Percentiles rank a stretch among this genome's conserved stretches.
Evolutionary conservation across 1,140 invertebrate species (phyloP).

Genomic region (Stegodyphus mimosarum): DNA sequence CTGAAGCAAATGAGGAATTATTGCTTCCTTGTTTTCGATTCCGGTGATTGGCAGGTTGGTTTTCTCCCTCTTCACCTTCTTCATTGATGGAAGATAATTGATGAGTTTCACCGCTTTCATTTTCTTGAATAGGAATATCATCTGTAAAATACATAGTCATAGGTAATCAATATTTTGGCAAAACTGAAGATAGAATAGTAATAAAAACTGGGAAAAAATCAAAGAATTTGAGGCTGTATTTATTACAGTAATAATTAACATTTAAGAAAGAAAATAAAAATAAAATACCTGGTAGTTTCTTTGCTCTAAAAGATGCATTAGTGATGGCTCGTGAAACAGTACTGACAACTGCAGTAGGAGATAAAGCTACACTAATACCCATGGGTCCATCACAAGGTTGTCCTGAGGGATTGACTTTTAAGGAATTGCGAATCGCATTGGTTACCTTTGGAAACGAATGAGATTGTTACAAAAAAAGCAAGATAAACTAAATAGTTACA

Average conservation of each 20-base stretch:
- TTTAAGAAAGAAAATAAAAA: too few relatives aligned
- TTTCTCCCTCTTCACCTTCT: conserved; percentile 66
- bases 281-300: conserved; percentile 83
- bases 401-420: conserved; percentile 75
- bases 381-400: conserved; percentile 81
- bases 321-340: conserved; percentile 92
- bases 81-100: conserved; percentile 67
- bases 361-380: conserved; percentile 81
- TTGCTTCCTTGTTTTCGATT: conserved; percentile 41
- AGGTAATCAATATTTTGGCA: neutral
- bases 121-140: conserved; percentile 68
- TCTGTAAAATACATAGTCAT: conserved; percentile 63
- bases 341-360: conserved; percentile 79
- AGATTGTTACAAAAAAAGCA: too few relatives aligned
- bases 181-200: neutral
- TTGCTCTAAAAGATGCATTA: conserved; percentile 95
- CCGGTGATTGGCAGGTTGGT: conserved; percentile 31
- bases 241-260: too few relatives aligned
- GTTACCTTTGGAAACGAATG: conserved; percentile 71
- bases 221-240: too few relatives aligned
- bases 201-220: too few relatives aligned
- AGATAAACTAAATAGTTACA: too few relatives aligned
- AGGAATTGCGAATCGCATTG: conserved; percentile 87
- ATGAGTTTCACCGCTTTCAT: conserved; percentile 50
- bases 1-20: conserved; percentile 28